A percentile compares a stretch with the other conserved stretches of the same genome.
These are phyloP conservation scores for Etheostoma spectabile DNA, from an alignment of 2,113 vertebrate genomes.

Conservation along the genomic window DNA sequence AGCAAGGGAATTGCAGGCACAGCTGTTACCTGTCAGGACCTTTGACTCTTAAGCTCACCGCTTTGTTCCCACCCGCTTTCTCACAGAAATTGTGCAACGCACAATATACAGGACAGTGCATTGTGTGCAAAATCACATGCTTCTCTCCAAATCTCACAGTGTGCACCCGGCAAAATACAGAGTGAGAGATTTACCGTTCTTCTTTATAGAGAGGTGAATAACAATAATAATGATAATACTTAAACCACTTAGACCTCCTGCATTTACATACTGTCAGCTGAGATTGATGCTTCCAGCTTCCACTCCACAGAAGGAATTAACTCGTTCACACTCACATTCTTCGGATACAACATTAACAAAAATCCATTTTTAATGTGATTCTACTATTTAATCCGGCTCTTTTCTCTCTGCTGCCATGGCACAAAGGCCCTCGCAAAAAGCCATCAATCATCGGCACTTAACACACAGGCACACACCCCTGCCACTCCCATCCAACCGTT, in stretches of 20 bases:
- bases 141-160: background rate
- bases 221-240: slow-evolving; percentile 7
- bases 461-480: slow-evolving; percentile 36
- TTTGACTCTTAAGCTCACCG: background rate
- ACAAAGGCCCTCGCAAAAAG: slow-evolving; percentile 38
- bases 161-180: background rate
- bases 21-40: slow-evolving; percentile 10
- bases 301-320: background rate
- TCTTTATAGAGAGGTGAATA: background rate
- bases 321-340: background rate
- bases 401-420: slow-evolving; percentile 30
- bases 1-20: background rate
- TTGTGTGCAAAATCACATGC: background rate
- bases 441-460: slow-evolving; percentile 52
- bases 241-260: background rate
- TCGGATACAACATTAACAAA: background rate
- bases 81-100: background rate
- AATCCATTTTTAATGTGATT: slow-evolving; percentile 36
- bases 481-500: slow-evolving; percentile 40
- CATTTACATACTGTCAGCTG: slow-evolving; percentile 11
- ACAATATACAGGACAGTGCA: background rate
- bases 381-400: slow-evolving; percentile 22
- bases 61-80: background rate
- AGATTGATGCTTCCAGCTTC: slow-evolving; percentile 7
- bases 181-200: background rate